phyloP scores from a whole-genome alignment of 2,888 invertebrate species.

The Spisula solida region DNA sequence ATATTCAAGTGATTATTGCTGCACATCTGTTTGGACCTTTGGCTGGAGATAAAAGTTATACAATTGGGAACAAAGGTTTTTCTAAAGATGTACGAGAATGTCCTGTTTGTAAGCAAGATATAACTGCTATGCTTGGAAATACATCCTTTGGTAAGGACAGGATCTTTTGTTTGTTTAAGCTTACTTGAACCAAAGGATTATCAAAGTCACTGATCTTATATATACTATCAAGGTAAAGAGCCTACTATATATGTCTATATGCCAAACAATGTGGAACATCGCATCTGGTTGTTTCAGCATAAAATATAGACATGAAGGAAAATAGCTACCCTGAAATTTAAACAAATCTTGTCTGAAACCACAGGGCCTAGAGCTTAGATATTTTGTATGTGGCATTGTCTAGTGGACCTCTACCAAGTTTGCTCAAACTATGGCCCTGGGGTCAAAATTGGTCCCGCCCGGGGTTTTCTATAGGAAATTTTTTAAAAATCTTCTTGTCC shows the following conservation, averaged over 20 bases:
- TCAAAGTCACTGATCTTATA: conserved; percentile 1
- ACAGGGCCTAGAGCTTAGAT: conserved; percentile 21
- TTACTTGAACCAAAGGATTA: conserved; percentile 1
- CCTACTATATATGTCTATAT: too few species aligned
- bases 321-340: conserved; percentile 16
- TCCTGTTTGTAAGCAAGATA: too few species aligned
- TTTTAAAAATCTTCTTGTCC: conserved; percentile 29
- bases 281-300: too few species aligned
- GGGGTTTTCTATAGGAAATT: conserved; percentile 25
- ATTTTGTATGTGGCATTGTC: conserved; percentile 5
- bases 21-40: not conserved
- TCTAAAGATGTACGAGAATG: not conserved
- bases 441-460: conserved; percentile 13
- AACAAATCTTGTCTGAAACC: conserved; percentile 30
- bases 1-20: not conserved
- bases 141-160: conserved; percentile 1
- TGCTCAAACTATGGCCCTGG: conserved; percentile 5
- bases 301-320: conserved; percentile 1
- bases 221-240: too few species aligned
- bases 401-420: not conserved
- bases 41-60: not conserved
- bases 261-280: too few species aligned
- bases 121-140: too few species aligned
- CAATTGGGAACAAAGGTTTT: not conserved
- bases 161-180: conserved; percentile 1